Base-by-base conservation (phyloP, 2,113 vertebrate genomes). In the Pelecanoides urinatrix region DNA sequence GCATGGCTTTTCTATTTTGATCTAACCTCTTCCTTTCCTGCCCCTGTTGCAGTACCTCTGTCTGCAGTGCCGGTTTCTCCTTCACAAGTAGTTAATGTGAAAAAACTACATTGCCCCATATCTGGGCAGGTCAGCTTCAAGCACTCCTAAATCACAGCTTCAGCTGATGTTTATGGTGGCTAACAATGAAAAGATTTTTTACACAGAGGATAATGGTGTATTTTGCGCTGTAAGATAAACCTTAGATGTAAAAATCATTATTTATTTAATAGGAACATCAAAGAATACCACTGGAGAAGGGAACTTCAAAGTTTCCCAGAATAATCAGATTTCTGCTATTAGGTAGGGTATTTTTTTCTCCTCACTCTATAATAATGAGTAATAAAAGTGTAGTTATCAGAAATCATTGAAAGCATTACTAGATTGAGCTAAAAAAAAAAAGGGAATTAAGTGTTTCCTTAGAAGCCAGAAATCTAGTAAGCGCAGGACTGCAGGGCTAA, bases 181-280 rank as follows among this genome's bases (percentile, higher is more conserved):
- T 95, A 97, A 96, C 96, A 97, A 95, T 36, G 89, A 96, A 65
- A 86, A 94, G 92, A 79, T 91, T 67, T 93, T 96, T 97, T 89
- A 94, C 38, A 17, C 36, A 75, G 83, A 96, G 88, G 92, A 93
- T 97, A 97, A 96, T 94, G 87, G 93, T 75, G 87, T 76, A 93
- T 96, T 94, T 92, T 94, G 90, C 70, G 62, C 86, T 61, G 82
- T 45, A 50, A 93, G 96, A 97, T 88, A 83, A 94, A 93, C 74
- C 94, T 89, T 44, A 92, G 94, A 95, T 93, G 94, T 88, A 91
- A 91, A 91, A 92, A 90, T 92, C 88, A 86, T 96, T 93, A 86
- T 90, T 96, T 97, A 94, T 96, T 94, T 80, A 96, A 93, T 79
- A 87, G 38, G 70, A 34, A 75, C 77, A 94, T 97, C 91, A 96